A percentile compares a stretch with the other conserved stretches of the same genome.
phyloP scores from a whole-genome alignment of 2,888 invertebrate genomes.

The Shargacucullia verbasci region DNA sequence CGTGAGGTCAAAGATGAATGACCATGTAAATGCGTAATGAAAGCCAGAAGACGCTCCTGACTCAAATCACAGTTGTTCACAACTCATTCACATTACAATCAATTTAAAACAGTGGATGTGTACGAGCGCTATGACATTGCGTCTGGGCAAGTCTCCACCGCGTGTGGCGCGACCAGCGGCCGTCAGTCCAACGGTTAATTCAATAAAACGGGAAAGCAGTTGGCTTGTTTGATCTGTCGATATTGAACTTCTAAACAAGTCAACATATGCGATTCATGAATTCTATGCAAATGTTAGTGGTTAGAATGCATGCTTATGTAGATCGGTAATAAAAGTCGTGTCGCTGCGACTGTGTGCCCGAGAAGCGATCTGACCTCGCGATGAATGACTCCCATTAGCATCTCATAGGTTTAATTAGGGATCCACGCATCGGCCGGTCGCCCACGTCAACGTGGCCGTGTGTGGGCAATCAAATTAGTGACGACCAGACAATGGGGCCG shows the following conservation, averaged over 20 bases:
- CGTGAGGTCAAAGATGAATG: constrained; percentile 86
- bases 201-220: constrained; percentile 75
- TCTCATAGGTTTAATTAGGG: constrained; percentile 85
- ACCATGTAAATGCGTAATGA: constrained; percentile 83
- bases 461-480: constrained; percentile 86
- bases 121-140: constrained; percentile 76
- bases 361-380: constrained; percentile 73
- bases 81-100: constrained; percentile 85
- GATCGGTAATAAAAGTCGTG: constrained; percentile 66
- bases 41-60: constrained; percentile 78
- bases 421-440: constrained; percentile 74
- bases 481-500: constrained; percentile 80
- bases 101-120: constrained; percentile 82
- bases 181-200: constrained; percentile 70
- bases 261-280: constrained; percentile 56
- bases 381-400: constrained; percentile 80
- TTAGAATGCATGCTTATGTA: constrained; percentile 68
- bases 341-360: constrained; percentile 59
- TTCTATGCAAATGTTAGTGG: constrained; percentile 53
- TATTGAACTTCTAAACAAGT: constrained; percentile 74
- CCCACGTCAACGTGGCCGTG: constrained; percentile 76
- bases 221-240: constrained; percentile 68
- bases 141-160: constrained; percentile 76
- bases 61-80: constrained; percentile 83
- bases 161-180: constrained; percentile 75